phyloP scores from a whole-genome alignment of 2,888 invertebrate genomes.

The Plagiodera versicolora region DNA sequence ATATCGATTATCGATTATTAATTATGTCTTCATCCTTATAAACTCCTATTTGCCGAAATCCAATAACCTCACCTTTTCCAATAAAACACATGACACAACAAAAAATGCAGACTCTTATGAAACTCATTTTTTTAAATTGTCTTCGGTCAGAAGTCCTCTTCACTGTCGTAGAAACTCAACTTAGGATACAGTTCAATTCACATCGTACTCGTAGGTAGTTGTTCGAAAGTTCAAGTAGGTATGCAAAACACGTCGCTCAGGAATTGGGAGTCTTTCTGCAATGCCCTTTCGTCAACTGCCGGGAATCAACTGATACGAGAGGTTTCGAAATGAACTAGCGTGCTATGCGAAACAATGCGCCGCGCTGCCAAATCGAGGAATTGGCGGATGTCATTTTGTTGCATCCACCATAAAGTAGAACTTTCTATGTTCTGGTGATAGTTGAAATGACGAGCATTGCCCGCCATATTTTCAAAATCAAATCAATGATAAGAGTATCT shows the following conservation, averaged over 20 bases:
- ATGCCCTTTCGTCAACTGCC: background rate
- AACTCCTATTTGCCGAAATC: background rate
- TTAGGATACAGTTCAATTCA: slow-evolving; percentile 12
- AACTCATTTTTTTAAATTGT: slow-evolving; percentile 8
- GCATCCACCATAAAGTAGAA: too few species aligned
- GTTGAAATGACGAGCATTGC: background rate
- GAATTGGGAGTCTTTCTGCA: background rate
- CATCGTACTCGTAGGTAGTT: slow-evolving; percentile 7
- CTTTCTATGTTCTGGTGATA: background rate
- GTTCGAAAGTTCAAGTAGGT: background rate
- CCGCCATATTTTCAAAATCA: too few species aligned
- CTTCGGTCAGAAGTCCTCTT: background rate
- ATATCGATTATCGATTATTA: background rate
- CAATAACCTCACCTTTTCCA: slow-evolving; percentile 14
- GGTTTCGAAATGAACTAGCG: slow-evolving; percentile 14
- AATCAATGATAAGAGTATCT: too few species aligned
- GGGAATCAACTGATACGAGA: slow-evolving; percentile 15
- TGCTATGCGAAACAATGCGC: slow-evolving; percentile 9
- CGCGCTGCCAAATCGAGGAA: slow-evolving; percentile 16
- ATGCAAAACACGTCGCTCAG: background rate
- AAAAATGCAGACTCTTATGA: slow-evolving; percentile 11
- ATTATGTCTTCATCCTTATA: background rate
- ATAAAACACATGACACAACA: slow-evolving; percentile 12
- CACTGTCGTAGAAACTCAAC: background rate
- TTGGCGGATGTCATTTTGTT: background rate